These are phyloP conservation scores for Cricetomys ansorgei DNA, from an alignment of 2,113 vertebrate species.

Conservation along the genomic window DNA sequence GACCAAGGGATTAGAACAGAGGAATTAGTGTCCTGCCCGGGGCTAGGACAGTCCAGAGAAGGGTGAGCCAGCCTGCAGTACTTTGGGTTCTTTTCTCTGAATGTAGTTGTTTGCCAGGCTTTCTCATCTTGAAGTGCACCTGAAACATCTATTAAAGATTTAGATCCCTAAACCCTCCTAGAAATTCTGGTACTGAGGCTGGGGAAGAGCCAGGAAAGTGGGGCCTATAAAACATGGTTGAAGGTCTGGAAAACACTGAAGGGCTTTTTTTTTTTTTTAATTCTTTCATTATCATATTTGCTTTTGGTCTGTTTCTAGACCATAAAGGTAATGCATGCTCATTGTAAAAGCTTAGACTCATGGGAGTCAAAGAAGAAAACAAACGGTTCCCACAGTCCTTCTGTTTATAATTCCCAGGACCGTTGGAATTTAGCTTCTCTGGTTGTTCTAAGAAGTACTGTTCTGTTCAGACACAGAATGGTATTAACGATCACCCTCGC, in stretches of 20 bases:
- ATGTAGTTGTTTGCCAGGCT: background rate
- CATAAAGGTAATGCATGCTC: background rate
- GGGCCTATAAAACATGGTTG: background rate
- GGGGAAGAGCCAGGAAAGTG: background rate
- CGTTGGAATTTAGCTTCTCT: background rate
- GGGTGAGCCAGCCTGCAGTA: background rate
- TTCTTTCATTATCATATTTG: background rate
- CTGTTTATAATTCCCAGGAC: background rate
- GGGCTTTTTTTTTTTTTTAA: background rate
- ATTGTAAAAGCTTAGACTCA: constrained; percentile 33
- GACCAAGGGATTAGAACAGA: constrained; percentile 29
- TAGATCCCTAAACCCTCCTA: background rate
- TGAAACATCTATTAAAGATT: background rate
- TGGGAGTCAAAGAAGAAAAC: constrained; percentile 12
- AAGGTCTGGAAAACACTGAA: background rate
- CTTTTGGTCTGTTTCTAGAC: background rate
- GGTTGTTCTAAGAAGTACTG: background rate
- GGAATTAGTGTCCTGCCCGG: background rate
- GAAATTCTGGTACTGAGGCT: background rate
- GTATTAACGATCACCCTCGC: background rate
- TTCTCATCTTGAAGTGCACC: background rate
- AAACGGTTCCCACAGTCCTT: background rate
- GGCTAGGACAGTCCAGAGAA: background rate
- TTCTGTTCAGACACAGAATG: background rate
- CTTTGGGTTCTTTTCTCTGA: background rate